Base-by-base conservation (phyloP, 2,888 invertebrate species). In the Caenorhabditis wallacei region DNA sequence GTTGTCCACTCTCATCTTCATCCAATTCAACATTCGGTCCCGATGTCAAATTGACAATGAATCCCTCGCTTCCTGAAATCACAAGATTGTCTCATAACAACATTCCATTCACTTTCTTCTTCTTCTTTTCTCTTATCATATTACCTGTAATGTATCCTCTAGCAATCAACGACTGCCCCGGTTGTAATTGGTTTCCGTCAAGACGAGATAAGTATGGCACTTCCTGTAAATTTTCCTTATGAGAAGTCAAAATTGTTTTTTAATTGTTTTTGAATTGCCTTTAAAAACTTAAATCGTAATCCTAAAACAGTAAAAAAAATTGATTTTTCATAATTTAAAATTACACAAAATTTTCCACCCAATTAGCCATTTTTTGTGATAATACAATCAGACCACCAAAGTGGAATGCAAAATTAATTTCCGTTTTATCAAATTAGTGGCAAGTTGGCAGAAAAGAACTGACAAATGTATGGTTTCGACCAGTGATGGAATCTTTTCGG, bases 131-230 rank as follows among this genome's bases (percentile, higher is more conserved):
- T 22, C 48, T 69, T 68, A 74, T 68, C 66, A 66, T 61, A 35
- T 63, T 59, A 89, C 90, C 90, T 68, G 87, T 88, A 61, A 91
- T 86, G 71, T 89, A 80, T 70, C 92, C 92, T 40, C 92, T 83
- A 51, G 90, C 87, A 76, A 92, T 88, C n/a, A 92, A 82, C 16
- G 92, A 91, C 72, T 92, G 92, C 1, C 92, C 92, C 11, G 90
- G 87, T 76, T 90, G 90, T 46, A 92, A 85, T 59, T 89, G 88
- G 66, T 89, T 88, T 30, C 91, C 91, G 68, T 92, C 92, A 35
- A 92, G 85, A 24, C 90, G 88, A 30, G 91, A 90, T 26, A 92
- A 83, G 59, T 92, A 92, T 8, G 92, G 92, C 16, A 90, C 90
- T 37, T 90, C 88, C 91, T 91, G 75, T 68, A 89, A 82, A 46